phyloP scores from a whole-genome alignment of 1,140 invertebrate genomes.

The Lanistes nyassanus region DNA sequence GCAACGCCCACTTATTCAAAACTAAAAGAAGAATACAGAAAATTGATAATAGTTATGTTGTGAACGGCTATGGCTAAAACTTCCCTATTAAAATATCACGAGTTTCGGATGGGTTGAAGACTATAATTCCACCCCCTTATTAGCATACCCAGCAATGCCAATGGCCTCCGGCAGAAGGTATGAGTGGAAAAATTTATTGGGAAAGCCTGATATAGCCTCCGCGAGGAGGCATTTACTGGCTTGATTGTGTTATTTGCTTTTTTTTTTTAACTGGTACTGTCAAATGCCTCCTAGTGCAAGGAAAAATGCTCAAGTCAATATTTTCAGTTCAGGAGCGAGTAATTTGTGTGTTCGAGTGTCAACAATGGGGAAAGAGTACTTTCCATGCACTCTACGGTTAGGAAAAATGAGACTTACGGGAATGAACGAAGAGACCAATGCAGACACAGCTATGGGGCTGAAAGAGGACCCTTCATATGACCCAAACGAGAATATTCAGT shows the following conservation, averaged over 20 bases:
- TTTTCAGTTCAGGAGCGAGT: constrained; percentile 4
- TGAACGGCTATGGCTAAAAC: too few species aligned
- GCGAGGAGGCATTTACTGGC: neutral
- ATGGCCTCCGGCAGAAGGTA: neutral
- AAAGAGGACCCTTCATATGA: constrained; percentile 13
- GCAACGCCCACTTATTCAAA: neutral
- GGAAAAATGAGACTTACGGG: constrained; percentile 30
- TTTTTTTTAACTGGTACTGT: neutral
- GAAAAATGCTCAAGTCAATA: constrained; percentile 9
- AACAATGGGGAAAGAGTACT: constrained; percentile 26
- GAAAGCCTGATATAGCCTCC: constrained; percentile 7
- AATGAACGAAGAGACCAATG: constrained; percentile 26
- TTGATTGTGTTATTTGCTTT: neutral
- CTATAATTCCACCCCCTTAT: constrained; percentile 31
- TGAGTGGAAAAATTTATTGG: neutral
- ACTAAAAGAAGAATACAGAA: too few species aligned
- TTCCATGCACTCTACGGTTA: neutral
- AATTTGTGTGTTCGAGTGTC: constrained; percentile 24
- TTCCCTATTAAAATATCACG: too few species aligned
- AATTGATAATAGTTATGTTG: too few species aligned
- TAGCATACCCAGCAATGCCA: constrained; percentile 33
- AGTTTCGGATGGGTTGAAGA: neutral
- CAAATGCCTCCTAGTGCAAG: neutral
- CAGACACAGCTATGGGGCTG: constrained; percentile 12
- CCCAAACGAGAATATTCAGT: constrained; percentile 11